Evolutionary conservation across 2,113 vertebrate genomes (phyloP), one percentile per base, ranked within the genome.

Genomic region (Phylloscopus whistleri): DNA sequence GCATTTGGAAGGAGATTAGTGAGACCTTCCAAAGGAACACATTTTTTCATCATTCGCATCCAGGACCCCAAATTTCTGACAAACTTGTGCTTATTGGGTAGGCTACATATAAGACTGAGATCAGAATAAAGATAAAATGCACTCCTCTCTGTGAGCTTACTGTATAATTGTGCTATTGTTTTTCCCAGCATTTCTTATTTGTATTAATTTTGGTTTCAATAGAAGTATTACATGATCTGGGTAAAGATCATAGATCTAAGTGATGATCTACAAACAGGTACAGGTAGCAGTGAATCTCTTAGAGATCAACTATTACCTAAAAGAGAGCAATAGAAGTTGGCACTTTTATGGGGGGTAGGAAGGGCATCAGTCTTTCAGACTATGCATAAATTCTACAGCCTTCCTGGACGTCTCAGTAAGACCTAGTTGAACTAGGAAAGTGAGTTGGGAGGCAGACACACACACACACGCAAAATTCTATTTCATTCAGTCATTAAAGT

Each of bases 11-110:
- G 14, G 35, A 43, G 19, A 72, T 46, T 74, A 43, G 22, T n/a
- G 17, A 43, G n/a, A 60, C 26, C 9, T 64, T 72, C 49, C 6
- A 5, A 67, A 76, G 10, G n/a, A 78, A 59, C 0, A 0, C 12
- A n/a, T 37, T 69, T 52, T 39, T 69, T 51, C 21, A 18, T 33
- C 4, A 3, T 49, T 72, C 0, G 0, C 35, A 46, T 55, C 30
- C 26, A 51, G 35, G 44, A 63, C 11, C 23, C 10, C 37, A 35
- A 21, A 53, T 60, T 81, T 77, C 75, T 52, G 30, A 35, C 17
- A 49, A 53, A 41, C 31, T 49, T 52, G 5, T 52, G 56, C 8
- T 11, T 51, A 16, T 24, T 7, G 9, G 4, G 39, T 68, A 64
- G 31, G 28, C 17, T 59, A 43, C 44, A 53, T 22, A 5, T 24